Base-by-base conservation (phyloP, 2,797 vertebrate genomes). In the Cossypha heuglini region DNA sequence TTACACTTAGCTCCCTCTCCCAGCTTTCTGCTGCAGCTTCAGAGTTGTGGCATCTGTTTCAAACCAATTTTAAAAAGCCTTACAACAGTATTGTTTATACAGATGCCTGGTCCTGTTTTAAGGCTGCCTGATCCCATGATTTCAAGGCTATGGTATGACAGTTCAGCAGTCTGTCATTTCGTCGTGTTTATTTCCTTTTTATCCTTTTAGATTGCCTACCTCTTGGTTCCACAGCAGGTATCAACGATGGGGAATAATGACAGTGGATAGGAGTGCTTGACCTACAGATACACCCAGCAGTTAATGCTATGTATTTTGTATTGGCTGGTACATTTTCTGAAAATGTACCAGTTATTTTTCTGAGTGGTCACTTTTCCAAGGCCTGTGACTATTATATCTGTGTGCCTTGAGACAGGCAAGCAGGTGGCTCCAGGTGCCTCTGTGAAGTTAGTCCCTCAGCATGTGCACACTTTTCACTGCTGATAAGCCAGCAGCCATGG, bases 171-270 rank as follows among this genome's bases (percentile, higher is more conserved):
- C 54, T 55, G 43, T 63, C 24, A 29, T 11, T 61, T 22, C 11
- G 5, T 51, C 43, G 21, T 20, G 3, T 71, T 79, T 31, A n/a
- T 71, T 89, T 64, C 26, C 19, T 71, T 74, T 77, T 71, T 59
- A 28, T 21, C 0, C 0, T 43, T 93, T 90, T 48, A 42, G 26
- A 28, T 79, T 61, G 78, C 38, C n/a, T 22, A 40, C 24, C 18
- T 88, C 51, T 67, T 3, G 1, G 51, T 38, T 90, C 19, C 35
- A 38, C 29, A 64, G 48, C n/a, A 76, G 75, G 16, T 76, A n/a
- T 22, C 42, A 77, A 0, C 22, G 43, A 67, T 43, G 0, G 0
- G 40, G 22, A 35, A 35, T 63, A 74, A 80, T 16, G 45, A 14
- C 22, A 74, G 37, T 2, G 9, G 71, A 55, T 16, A 51, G 43